Percentiles rank a stretch among this genome's conserved stretches.
Conservation (phyloP, 2,113 vertebrate species). For the Eidolon helvum region DNA sequence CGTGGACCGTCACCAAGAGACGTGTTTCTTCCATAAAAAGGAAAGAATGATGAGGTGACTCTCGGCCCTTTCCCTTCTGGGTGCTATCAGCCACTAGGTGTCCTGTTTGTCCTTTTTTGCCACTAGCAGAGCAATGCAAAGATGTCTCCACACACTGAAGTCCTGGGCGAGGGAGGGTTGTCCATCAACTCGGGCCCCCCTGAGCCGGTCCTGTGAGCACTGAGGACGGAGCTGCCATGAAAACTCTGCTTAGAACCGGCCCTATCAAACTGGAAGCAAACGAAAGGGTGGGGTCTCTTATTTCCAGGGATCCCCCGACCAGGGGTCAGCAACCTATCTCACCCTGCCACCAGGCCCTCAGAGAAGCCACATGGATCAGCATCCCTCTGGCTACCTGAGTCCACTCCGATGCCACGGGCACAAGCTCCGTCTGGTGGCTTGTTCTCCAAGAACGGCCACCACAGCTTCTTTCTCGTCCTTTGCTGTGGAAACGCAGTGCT, state of each 20-base stretch:
- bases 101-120: neutral
- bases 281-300: rapidly evolving
- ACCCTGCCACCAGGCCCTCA: neutral
- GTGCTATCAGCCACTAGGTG: neutral
- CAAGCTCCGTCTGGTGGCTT: neutral
- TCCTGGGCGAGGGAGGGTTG: neutral
- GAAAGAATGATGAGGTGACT: neutral
- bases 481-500: neutral
- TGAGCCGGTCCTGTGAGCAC: neutral
- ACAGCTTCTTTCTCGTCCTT: neutral
- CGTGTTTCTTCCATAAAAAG: neutral
- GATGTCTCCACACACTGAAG: rapidly evolving
- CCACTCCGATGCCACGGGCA: rapidly evolving
- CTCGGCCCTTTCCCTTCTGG: too few species aligned
- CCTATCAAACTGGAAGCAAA: neutral
- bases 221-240: neutral
- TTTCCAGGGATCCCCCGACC: too few species aligned
- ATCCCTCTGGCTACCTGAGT: too few species aligned
- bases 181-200: rapidly evolving
- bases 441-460: neutral
- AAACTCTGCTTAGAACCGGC: neutral
- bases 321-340: rapidly evolving
- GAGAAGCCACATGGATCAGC: neutral
- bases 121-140: neutral
- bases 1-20: neutral